These are phyloP conservation scores for Gambelia wislizenii DNA, from an alignment of 2,797 vertebrate species.

Conservation along the genomic window DNA sequence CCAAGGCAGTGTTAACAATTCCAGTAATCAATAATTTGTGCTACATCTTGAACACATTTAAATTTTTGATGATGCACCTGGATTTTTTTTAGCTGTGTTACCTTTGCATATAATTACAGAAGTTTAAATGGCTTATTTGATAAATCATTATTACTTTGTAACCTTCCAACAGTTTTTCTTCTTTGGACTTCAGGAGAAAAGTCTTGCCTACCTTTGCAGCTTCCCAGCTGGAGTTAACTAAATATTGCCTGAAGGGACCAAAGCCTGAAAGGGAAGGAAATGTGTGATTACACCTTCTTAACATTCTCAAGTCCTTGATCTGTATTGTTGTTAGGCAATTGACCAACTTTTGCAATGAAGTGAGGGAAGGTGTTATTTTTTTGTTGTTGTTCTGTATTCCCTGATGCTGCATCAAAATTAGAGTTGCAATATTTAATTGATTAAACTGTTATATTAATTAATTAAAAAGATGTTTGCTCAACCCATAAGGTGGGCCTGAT, in stretches of 20 bases:
- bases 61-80: neutral
- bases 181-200: neutral
- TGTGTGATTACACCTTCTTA: neutral
- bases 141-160: too few relatives aligned
- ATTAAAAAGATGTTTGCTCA: neutral
- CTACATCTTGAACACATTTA: neutral
- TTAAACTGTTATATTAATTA: neutral
- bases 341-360: neutral
- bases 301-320: neutral
- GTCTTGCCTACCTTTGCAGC: constrained; percentile 85
- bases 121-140: neutral
- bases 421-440: neutral
- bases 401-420: neutral
- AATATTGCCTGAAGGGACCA: constrained; percentile 85
- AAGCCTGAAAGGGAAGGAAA: constrained; percentile 81
- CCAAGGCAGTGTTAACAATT: neutral
- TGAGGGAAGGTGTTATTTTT: neutral
- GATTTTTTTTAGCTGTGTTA: neutral
- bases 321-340: neutral
- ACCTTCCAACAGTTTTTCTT: neutral
- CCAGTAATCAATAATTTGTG: neutral
- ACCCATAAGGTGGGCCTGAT: neutral
- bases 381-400: too few relatives aligned
- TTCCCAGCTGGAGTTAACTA: constrained; percentile 89
- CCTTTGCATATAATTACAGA: neutral